A percentile compares a stretch with the other conserved stretches of the same genome.
Conservation (phyloP, 92 coral and sea anemone genomes). For the Scolanthus callimorphus region DNA sequence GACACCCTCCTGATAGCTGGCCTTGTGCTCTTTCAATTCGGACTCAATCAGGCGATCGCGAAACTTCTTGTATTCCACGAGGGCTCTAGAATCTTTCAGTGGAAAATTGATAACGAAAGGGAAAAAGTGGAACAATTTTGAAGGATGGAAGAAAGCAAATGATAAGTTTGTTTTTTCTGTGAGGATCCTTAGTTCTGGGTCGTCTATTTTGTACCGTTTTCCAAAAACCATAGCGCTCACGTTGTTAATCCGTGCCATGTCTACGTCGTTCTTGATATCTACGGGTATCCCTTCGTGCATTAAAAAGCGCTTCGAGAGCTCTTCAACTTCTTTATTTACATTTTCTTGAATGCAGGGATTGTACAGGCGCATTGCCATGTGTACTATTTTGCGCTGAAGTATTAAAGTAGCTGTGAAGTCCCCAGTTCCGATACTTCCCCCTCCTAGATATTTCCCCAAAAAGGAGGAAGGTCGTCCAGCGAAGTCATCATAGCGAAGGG, state of each 20-base stretch:
- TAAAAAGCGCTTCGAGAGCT: conserved; percentile 19
- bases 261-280: conserved; percentile 42
- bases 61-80: conserved; percentile 30
- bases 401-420: conserved; percentile 48
- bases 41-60: conserved; percentile 49
- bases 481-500: conserved; percentile 47
- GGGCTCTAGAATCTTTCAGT: conserved; percentile 40
- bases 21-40: conserved; percentile 46
- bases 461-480: conserved; percentile 46
- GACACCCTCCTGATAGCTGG: conserved; percentile 43
- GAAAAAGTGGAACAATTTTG: conserved; percentile 49
- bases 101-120: conserved; percentile 60
- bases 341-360: conserved; percentile 29
- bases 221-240: conserved; percentile 68
- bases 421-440: conserved; percentile 33
- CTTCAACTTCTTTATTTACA: conserved; percentile 40
- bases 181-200: conserved; percentile 60
- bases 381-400: conserved; percentile 49
- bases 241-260: conserved; percentile 40
- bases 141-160: conserved; percentile 35
- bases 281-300: conserved; percentile 40
- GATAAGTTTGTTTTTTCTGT: conserved; percentile 48
- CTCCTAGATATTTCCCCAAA: conserved; percentile 17
- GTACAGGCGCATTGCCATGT: conserved; percentile 64
- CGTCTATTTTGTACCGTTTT: conserved; percentile 58